Percentiles rank a stretch among this genome's conserved stretches.
Evolutionary conservation across 2,888 invertebrate species (phyloP).

Genomic region (Drosophila affinis): DNA sequence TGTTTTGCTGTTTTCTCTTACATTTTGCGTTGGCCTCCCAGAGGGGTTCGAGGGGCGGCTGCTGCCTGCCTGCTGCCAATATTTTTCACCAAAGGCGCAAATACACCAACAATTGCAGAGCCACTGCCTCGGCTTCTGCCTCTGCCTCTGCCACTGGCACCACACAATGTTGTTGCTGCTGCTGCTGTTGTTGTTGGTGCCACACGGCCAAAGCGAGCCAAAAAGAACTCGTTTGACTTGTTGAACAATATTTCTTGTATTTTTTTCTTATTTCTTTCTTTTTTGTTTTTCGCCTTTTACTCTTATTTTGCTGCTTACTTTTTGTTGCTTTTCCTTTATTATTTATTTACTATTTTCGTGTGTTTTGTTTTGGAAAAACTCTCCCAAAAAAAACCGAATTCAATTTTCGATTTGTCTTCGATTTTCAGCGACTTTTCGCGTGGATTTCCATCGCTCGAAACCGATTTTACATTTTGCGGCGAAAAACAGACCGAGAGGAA

Average conservation of each 20-base stretch:
- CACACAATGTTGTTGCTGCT: constrained; percentile 55
- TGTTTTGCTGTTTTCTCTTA: constrained; percentile 45
- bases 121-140: constrained; percentile 7
- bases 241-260: constrained; percentile 83
- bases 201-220: constrained; percentile 81
- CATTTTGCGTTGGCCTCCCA: constrained; percentile 61
- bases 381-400: neutral
- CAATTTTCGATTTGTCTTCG: neutral
- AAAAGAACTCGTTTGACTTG: constrained; percentile 84
- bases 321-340: constrained; percentile 43
- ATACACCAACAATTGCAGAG: constrained; percentile 60
- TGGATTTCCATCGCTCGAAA: neutral
- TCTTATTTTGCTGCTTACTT: constrained; percentile 48
- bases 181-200: constrained; percentile 50
- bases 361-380: constrained; percentile 7
- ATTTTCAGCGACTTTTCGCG: constrained; percentile 1
- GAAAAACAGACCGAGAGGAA: constrained; percentile 37
- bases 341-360: constrained; percentile 28
- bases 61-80: constrained; percentile 72
- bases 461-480: constrained; percentile 64
- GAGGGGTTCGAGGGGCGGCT: constrained; percentile 22
- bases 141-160: constrained; percentile 59
- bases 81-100: constrained; percentile 79
- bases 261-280: constrained; percentile 65
- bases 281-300: constrained; percentile 51